These are phyloP conservation scores for Mola mola DNA, from an alignment of 2,113 vertebrate species.

Conservation along the genomic window DNA sequence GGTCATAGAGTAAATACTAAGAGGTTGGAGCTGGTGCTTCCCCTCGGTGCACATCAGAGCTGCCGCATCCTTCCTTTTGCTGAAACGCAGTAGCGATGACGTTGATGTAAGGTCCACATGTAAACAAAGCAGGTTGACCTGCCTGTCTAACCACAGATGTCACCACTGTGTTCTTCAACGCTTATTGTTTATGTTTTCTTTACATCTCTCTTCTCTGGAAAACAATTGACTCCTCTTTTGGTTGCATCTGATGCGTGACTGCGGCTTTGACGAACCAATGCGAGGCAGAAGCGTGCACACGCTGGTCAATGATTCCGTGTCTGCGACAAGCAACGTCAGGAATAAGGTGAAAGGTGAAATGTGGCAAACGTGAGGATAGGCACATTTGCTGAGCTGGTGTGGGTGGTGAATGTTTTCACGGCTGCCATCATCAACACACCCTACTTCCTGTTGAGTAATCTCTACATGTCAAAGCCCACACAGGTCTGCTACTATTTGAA, in stretches of 20 bases:
- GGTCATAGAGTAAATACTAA: slow-evolving; percentile 61
- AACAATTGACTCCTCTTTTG: not conserved
- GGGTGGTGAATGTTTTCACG: slow-evolving; percentile 44
- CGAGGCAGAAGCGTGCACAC: too few relatives aligned
- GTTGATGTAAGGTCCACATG: slow-evolving; percentile 44
- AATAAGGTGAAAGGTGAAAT: slow-evolving; percentile 55
- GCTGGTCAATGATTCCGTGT: not conserved
- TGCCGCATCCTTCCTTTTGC: slow-evolving; percentile 64
- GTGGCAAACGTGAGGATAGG: slow-evolving; percentile 48
- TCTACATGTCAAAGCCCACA: slow-evolving; percentile 29
- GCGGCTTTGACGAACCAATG: too few relatives aligned
- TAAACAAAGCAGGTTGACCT: slow-evolving; percentile 69
- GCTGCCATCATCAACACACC: slow-evolving; percentile 46
- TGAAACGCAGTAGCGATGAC: slow-evolving; percentile 40
- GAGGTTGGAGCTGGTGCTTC: slow-evolving; percentile 62
- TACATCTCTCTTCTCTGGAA: slow-evolving; percentile 21
- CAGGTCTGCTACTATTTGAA: not conserved
- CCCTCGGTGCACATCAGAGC: slow-evolving; percentile 33
- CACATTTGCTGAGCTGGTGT: slow-evolving; percentile 32
- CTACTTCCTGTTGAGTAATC: slow-evolving; percentile 69
- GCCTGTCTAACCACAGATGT: slow-evolving; percentile 51
- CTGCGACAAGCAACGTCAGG: not conserved
- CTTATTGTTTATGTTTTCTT: slow-evolving; percentile 39
- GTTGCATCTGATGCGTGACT: not conserved
- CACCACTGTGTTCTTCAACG: slow-evolving; percentile 29